A percentile compares a stretch with the other conserved stretches of the same genome.
Evolutionary conservation across 2,113 vertebrate species (phyloP).

Genomic region (Pomatostomus ruficeps): DNA sequence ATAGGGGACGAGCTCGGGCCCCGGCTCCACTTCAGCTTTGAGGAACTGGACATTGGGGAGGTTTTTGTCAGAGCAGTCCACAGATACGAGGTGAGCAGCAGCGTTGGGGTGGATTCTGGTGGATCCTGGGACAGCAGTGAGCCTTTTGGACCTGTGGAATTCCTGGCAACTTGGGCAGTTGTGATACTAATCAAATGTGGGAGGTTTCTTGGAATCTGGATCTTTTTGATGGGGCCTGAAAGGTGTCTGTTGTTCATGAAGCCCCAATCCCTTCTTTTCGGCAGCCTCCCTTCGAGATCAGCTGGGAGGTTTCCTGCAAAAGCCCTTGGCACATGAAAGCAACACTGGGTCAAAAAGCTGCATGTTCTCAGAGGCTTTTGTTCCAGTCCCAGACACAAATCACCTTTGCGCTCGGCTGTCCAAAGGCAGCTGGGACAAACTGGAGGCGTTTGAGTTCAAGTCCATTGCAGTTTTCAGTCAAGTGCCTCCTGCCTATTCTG

Average conservation of each 20-base stretch:
- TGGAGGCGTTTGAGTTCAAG: background rate
- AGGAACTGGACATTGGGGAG: constrained; percentile 74
- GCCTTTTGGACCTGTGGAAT: background rate
- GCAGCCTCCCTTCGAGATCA: background rate
- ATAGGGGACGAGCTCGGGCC: constrained; percentile 79
- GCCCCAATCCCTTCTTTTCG: background rate
- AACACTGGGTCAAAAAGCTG: background rate
- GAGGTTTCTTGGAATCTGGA: background rate
- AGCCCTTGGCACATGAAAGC: background rate
- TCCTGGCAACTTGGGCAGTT: background rate
- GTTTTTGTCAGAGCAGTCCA: constrained; percentile 72
- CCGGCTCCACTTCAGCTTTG: constrained; percentile 73
- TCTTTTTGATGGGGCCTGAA: background rate
- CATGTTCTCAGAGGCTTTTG: background rate
- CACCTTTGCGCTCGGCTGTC: background rate
- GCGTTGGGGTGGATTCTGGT: background rate
- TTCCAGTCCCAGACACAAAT: background rate
- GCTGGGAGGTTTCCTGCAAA: background rate
- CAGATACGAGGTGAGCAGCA: constrained; percentile 77
- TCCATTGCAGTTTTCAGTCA: background rate
- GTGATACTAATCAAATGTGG: background rate
- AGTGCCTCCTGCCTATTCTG: background rate
- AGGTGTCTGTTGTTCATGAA: background rate
- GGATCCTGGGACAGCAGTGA: background rate
- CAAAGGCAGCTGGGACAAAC: background rate